A percentile compares a stretch with the other conserved stretches of the same genome.
Evolutionary conservation across 2,113 vertebrate species (phyloP).

Genomic region (Paedocypris sp.): DNA sequence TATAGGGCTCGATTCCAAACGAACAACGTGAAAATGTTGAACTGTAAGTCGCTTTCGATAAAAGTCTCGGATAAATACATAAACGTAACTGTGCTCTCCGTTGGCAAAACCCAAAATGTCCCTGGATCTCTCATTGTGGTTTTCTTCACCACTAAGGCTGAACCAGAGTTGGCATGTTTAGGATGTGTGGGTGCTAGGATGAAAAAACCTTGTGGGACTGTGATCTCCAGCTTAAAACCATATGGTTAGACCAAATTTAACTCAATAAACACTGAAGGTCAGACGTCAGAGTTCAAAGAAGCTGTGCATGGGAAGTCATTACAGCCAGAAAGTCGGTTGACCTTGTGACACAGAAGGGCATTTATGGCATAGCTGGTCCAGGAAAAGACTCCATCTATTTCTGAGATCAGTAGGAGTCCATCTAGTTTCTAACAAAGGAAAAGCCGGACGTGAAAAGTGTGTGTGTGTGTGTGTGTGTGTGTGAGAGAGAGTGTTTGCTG

Average conservation of each 20-base stretch:
- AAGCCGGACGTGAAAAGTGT: constrained; percentile 4
- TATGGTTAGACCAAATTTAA: constrained; percentile 7
- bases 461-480: too few relatives aligned
- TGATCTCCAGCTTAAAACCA: neutral
- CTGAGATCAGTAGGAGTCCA: neutral
- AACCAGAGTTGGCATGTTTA: neutral
- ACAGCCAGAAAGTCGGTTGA: neutral
- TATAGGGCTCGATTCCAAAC: too few relatives aligned
- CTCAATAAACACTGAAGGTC: constrained; percentile 1
- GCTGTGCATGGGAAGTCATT: neutral
- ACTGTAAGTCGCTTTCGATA: too few relatives aligned
- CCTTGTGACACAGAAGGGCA: neutral
- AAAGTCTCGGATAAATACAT: too few relatives aligned
- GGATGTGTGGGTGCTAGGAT: neutral
- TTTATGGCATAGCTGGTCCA: constrained; percentile 5
- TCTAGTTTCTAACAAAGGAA: neutral
- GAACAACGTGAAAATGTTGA: too few relatives aligned
- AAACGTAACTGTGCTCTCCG: too few relatives aligned
- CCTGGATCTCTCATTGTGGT: neutral
- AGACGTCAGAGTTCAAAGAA: neutral
- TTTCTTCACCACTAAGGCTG: neutral
- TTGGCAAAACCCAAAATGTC: neutral
- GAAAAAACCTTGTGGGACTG: neutral
- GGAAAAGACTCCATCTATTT: constrained; percentile 25
- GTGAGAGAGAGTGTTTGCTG: too few relatives aligned